phyloP scores from a whole-genome alignment of 1,140 invertebrate species.

The Phocides pigmalion region DNA sequence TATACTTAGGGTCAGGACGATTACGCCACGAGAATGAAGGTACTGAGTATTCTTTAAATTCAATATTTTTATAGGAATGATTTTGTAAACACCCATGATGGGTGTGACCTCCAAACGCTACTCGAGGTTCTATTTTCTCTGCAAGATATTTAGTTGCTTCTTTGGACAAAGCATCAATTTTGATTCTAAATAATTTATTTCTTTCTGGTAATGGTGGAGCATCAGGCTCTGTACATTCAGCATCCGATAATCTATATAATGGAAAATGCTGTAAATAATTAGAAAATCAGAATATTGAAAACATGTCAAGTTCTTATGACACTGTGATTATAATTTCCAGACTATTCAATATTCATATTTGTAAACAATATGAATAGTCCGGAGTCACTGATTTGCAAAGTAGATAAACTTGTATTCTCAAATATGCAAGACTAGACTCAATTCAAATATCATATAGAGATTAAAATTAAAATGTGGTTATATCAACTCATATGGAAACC shows the following conservation, averaged over 20 bases:
- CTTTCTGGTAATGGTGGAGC: slow-evolving; percentile 88
- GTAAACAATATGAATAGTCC: too few species aligned
- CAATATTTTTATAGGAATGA: slow-evolving; percentile 69
- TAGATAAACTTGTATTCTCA: too few species aligned
- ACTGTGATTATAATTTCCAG: too few species aligned
- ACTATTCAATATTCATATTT: too few species aligned
- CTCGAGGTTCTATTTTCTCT: slow-evolving; percentile 90
- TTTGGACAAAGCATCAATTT: slow-evolving; percentile 94
- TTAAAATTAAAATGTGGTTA: too few species aligned
- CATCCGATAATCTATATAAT: slow-evolving; percentile 94
- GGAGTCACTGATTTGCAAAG: too few species aligned
- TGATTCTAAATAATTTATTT: slow-evolving; percentile 88
- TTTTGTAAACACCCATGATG: slow-evolving; percentile 92
- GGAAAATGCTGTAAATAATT: slow-evolving; percentile 94
- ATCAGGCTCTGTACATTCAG: slow-evolving; percentile 92
- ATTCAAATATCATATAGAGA: too few species aligned
- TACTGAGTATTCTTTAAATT: slow-evolving; percentile 89
- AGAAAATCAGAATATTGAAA: too few species aligned
- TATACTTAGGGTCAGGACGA: slow-evolving; percentile 95
- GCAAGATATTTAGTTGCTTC: slow-evolving; percentile 90
- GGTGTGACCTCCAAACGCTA: slow-evolving; percentile 95
- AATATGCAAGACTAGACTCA: too few species aligned
- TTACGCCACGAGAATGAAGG: slow-evolving; percentile 98
- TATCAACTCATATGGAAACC: too few species aligned
- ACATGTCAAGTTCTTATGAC: too few species aligned